Percentiles rank a stretch among this genome's conserved stretches.
Conservation (phyloP, 2,797 vertebrate genomes). For the Erithacus rubecula region DNA sequence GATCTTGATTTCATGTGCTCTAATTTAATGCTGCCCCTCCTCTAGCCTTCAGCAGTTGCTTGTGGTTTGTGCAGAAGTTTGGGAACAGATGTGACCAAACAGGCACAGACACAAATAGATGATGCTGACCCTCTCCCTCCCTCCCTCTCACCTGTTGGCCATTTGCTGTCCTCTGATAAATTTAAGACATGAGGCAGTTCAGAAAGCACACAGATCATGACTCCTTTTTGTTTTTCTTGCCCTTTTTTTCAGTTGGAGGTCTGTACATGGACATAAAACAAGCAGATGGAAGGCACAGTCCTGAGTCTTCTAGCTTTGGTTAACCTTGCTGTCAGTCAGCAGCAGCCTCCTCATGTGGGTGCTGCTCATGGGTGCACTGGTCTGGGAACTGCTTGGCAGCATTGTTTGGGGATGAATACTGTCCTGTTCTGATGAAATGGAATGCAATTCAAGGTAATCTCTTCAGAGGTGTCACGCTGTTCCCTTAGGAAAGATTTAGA, state of each 20-base stretch:
- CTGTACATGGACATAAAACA: background rate
- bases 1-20: background rate
- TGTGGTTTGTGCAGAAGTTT: background rate
- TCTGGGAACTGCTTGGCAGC: background rate
- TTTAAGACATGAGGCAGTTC: background rate
- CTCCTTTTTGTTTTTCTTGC: background rate
- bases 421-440: background rate
- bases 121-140: background rate
- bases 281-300: background rate
- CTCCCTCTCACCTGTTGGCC: conserved; percentile 9
- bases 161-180: background rate
- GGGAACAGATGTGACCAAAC: background rate
- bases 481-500: background rate
- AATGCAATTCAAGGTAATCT: background rate
- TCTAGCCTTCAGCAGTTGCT: background rate
- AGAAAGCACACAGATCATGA: background rate
- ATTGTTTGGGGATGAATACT: background rate
- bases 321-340: background rate
- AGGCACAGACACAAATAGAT: background rate
- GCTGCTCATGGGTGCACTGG: accelerated
- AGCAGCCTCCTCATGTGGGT: accelerated
- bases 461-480: background rate
- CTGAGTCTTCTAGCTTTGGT: background rate
- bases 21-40: background rate
- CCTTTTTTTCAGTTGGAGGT: background rate